phyloP scores from a whole-genome alignment of 2,113 vertebrate species.

The Trochalopteron elliotii region DNA sequence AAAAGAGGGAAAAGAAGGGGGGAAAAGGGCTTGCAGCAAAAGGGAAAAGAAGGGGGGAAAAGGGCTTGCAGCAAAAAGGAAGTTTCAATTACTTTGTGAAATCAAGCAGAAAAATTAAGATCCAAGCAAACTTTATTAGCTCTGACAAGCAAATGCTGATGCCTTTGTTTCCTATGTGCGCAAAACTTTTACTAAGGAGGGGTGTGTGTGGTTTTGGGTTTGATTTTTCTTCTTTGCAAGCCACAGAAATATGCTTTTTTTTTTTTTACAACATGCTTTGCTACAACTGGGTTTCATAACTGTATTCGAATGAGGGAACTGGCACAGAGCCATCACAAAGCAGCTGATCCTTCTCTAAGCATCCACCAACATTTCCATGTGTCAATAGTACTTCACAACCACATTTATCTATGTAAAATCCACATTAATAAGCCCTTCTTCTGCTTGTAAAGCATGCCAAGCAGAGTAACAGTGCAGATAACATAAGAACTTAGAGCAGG shows the following conservation, averaged over 20 bases:
- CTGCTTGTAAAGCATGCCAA: background rate
- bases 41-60: too few species aligned
- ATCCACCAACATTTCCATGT: background rate
- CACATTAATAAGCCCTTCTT: background rate
- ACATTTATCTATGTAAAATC: background rate
- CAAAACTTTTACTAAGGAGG: slow-evolving; percentile 2
- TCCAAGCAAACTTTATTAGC: slow-evolving; percentile 81
- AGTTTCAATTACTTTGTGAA: slow-evolving; percentile 85
- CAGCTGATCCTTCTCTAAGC: background rate
- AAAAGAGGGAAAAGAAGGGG: background rate
- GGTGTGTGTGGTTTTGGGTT: background rate
- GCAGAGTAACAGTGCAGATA: background rate
- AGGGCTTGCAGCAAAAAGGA: too few species aligned
- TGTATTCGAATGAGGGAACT: background rate
- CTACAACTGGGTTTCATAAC: background rate
- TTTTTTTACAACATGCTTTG: background rate
- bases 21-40: background rate
- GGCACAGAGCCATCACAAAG: background rate
- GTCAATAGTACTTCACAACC: background rate
- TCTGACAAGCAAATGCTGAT: slow-evolving; percentile 77
- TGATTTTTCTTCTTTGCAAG: background rate
- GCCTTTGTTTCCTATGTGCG: slow-evolving; percentile 56
- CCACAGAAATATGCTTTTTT: background rate
- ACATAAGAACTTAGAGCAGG: background rate
- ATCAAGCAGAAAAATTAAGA: slow-evolving; percentile 83